phyloP scores from a whole-genome alignment of 1,140 invertebrate species.

The Saxidomus purpurata region DNA sequence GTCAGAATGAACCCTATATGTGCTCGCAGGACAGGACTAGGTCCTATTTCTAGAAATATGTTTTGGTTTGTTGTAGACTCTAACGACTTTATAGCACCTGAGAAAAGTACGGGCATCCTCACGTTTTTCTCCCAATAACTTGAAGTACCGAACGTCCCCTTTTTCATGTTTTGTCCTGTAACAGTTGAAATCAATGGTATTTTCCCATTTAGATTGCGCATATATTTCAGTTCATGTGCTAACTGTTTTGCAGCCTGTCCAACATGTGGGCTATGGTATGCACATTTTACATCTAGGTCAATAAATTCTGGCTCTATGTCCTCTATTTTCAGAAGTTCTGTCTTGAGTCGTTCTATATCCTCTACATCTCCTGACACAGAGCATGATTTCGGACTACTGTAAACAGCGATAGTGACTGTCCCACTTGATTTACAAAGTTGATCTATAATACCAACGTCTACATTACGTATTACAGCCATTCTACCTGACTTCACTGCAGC shows the following conservation, averaged over 20 bases:
- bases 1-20: constrained; percentile 59
- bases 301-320: constrained; percentile 13
- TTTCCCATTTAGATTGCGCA: neutral
- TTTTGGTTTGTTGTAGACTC: constrained; percentile 36
- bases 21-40: constrained; percentile 59
- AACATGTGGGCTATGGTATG: constrained; percentile 72
- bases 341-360: constrained; percentile 45
- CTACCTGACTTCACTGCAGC: constrained; percentile 67
- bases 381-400: constrained; percentile 66
- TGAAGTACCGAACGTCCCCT: neutral
- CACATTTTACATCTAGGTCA: too few relatives aligned
- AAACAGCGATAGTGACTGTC: constrained; percentile 53
- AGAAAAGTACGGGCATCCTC: constrained; percentile 54
- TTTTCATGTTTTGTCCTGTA: constrained; percentile 2
- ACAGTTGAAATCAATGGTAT: constrained; percentile 65
- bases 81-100: constrained; percentile 41
- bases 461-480: constrained; percentile 73
- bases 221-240: neutral
- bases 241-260: constrained; percentile 22
- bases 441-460: constrained; percentile 43
- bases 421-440: neutral
- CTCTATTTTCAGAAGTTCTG: neutral
- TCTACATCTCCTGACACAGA: constrained; percentile 74
- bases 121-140: too few relatives aligned
- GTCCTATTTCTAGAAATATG: constrained; percentile 71